These are phyloP conservation scores for Drosophila suzukii DNA, from an alignment of 1,140 invertebrate genomes.

Conservation along the genomic window DNA sequence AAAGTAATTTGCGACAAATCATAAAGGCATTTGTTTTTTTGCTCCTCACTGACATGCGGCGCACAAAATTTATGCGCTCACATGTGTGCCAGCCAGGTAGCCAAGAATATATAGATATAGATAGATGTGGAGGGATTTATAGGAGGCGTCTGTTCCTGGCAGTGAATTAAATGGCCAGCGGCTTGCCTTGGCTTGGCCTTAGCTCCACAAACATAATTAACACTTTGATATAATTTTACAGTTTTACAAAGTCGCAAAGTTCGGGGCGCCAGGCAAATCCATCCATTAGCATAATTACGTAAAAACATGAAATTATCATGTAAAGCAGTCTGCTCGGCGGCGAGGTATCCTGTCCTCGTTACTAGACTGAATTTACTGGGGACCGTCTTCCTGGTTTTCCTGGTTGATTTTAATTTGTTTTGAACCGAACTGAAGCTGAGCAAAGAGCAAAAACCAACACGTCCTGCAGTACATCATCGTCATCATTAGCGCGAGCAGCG, in stretches of 20 bases:
- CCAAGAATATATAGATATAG: not conserved
- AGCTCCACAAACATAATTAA: slow-evolving; percentile 67
- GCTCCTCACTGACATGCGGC: slow-evolving; percentile 25
- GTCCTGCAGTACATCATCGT: slow-evolving; percentile 80
- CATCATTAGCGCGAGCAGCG: slow-evolving; percentile 69
- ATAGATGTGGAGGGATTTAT: not conserved
- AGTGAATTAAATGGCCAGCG: slow-evolving; percentile 19
- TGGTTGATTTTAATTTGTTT: slow-evolving; percentile 80
- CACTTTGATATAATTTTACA: slow-evolving; percentile 78
- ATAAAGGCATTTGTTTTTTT: slow-evolving; percentile 61
- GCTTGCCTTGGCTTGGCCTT: not conserved
- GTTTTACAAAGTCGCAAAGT: slow-evolving; percentile 65
- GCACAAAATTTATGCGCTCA: slow-evolving; percentile 45
- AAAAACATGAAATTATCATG: slow-evolving; percentile 80
- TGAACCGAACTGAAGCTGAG: slow-evolving; percentile 59
- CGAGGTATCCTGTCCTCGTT: slow-evolving; percentile 21
- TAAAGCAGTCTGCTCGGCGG: slow-evolving; percentile 47
- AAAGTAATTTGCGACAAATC: slow-evolving; percentile 82
- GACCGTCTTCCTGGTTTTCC: slow-evolving; percentile 51
- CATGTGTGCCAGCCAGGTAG: slow-evolving; percentile 30
- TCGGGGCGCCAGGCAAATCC: slow-evolving; percentile 55
- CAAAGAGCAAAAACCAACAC: slow-evolving; percentile 76
- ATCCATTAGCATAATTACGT: slow-evolving; percentile 80
- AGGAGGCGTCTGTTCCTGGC: slow-evolving; percentile 19
- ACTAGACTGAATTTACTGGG: slow-evolving; percentile 21